A percentile compares a stretch with the other conserved stretches of the same genome.
Conservation (phyloP, 1,140 invertebrate species). For the Zophobas atratus region DNA sequence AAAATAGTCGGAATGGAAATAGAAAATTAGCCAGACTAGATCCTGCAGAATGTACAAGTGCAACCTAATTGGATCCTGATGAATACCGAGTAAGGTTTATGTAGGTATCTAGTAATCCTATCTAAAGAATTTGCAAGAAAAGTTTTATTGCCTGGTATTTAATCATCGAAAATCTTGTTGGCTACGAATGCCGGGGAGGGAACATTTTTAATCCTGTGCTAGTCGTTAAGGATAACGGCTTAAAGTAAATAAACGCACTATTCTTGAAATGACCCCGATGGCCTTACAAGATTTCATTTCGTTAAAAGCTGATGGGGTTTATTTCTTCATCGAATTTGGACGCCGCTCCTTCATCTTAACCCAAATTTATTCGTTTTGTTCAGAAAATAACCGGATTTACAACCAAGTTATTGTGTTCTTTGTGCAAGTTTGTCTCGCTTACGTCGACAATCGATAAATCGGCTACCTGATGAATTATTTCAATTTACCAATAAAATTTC, state of each 20-base stretch:
- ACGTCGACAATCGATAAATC: conserved; percentile 21
- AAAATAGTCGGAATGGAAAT: conserved; percentile 25
- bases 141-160: conserved; percentile 9
- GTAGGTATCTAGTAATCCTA: conserved; percentile 12
- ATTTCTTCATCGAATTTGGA: conserved; percentile 43
- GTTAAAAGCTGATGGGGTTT: conserved; percentile 46
- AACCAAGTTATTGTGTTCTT: conserved; percentile 21
- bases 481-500: conserved; percentile 41
- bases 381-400: conserved; percentile 8
- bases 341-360: conserved; percentile 35
- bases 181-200: background rate
- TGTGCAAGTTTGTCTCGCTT: conserved; percentile 30
- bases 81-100: conserved; percentile 25
- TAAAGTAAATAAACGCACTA: conserved; percentile 45
- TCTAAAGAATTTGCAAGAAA: conserved; percentile 25
- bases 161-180: conserved; percentile 19
- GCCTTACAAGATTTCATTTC: conserved; percentile 40
- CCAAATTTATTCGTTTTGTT: conserved; percentile 45
- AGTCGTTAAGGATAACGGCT: conserved; percentile 30
- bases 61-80: conserved; percentile 33
- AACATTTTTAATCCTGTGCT: conserved; percentile 25
- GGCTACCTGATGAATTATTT: background rate
- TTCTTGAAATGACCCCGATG: conserved; percentile 23
- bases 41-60: conserved; percentile 28
- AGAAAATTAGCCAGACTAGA: conserved; percentile 10